Base-by-base conservation (phyloP, 2,888 invertebrate species). In the Molanna angustata region DNA sequence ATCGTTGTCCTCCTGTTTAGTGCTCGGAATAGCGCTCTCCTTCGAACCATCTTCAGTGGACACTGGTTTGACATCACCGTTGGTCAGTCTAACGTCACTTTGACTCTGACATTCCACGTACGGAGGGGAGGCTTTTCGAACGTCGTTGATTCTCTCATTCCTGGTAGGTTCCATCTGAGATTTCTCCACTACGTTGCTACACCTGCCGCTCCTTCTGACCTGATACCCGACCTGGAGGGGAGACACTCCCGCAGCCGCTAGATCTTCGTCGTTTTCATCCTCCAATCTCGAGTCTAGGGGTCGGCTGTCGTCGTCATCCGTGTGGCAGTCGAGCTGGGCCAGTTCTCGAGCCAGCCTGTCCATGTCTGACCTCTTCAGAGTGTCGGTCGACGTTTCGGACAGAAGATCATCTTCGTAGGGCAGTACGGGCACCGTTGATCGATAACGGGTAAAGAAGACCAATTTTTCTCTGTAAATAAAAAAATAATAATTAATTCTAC, bases 391-490 rank as follows among this genome's bases (percentile, higher is more conserved):
- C 20, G 47, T 51, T 40, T 52, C 54, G 4, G 48, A 16, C 14
- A 53, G 39, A n/a, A 33, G 11, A 9, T 59, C 59, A 19, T 84
- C 84, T 43, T 88, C 87, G 14, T 80, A 78, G 1, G 89, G 88
- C 59, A 90, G 70, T 58, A 87, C 80, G 51, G 91, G 90, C 64
- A 91, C 85, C 55, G 82, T 85, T 22, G 85, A 71, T 63, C 87
- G 89, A 59, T 85, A 83, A 63, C 88, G 84, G 1, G 94, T 94
- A 72, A 96, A 95, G 76, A 95, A 96, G 35, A 94, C 93, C 88
- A 96, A 94, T 74, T 95, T 95, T 74, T 95, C 94, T 76, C 95
- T 95, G 76, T 21, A 78, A 78, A 67, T 62, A 63, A 63, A 58
- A 62, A 6, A 11, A 33, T 13, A 33, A 33, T 33, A 60, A 57